phyloP scores from a whole-genome alignment of 2,113 vertebrate species.

The Protobothrops flavoviridis region DNA sequence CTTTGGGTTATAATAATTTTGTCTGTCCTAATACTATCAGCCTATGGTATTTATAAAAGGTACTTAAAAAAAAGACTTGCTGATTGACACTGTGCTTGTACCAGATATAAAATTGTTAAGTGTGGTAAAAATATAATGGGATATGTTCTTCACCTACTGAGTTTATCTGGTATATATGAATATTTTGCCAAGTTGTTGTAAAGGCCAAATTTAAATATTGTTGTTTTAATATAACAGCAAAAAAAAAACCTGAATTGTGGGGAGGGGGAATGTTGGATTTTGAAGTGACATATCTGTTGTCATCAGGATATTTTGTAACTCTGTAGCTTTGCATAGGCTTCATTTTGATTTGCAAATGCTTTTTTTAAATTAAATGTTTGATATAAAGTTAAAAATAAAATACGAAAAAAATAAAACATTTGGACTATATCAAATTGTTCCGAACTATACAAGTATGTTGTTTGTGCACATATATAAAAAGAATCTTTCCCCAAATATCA shows the following conservation, averaged over 20 bases:
- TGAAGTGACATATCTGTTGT: not conserved
- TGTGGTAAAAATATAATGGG: not conserved
- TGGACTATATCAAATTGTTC: not conserved
- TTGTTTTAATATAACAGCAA: not conserved
- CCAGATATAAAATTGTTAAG: not conserved
- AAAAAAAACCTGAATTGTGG: not conserved
- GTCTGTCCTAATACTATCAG: not conserved
- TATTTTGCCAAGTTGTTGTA: not conserved
- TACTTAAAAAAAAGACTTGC: not conserved
- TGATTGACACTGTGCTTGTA: not conserved
- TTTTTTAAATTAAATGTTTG: constrained; percentile 20
- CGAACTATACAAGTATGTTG: not conserved
- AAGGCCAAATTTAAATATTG: not conserved
- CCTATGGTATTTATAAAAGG: not conserved
- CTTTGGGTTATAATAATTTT: not conserved
- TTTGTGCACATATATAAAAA: not conserved
- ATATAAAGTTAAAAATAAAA: constrained; percentile 12
- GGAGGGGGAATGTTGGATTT: not conserved
- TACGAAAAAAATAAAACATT: not conserved
- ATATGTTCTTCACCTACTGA: not conserved
- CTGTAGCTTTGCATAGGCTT: constrained; percentile 14
- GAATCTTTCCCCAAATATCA: not conserved
- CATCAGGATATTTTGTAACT: not conserved
- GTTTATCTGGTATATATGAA: not conserved
- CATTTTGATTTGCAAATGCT: not conserved